A percentile compares a stretch with the other conserved stretches of the same genome.
Conservation (phyloP, 2,888 invertebrate species). For the Azorinus chamasolen region DNA sequence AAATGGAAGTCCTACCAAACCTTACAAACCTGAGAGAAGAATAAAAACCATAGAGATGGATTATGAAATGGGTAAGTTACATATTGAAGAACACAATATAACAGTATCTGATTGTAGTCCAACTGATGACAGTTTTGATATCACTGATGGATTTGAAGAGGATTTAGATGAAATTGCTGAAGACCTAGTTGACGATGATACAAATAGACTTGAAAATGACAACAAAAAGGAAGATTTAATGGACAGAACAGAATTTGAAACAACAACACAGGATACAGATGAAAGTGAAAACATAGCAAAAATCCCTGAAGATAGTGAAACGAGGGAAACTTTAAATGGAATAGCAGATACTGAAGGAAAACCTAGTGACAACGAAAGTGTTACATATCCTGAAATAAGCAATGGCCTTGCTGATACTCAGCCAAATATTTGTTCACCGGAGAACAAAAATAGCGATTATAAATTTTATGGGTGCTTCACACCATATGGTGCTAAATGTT, state of each 20-base stretch:
- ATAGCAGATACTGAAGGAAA: too few relatives aligned
- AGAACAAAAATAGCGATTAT: slow-evolving; percentile 1
- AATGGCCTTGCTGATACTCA: too few relatives aligned
- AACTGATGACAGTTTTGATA: neutral
- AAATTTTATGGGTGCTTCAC: slow-evolving; percentile 73
- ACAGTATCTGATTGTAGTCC: neutral
- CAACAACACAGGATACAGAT: too few relatives aligned
- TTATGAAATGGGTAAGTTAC: slow-evolving; percentile 44
- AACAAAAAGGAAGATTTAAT: too few relatives aligned
- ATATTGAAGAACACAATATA: slow-evolving; percentile 35
- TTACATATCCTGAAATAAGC: too few relatives aligned
- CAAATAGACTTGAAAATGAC: too few relatives aligned
- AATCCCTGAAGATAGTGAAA: too few relatives aligned
- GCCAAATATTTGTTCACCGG: too few relatives aligned
- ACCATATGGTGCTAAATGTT: slow-evolving; percentile 68
- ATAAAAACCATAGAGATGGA: slow-evolving; percentile 50
- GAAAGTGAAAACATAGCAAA: too few relatives aligned
- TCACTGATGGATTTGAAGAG: neutral
- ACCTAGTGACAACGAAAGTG: neutral
- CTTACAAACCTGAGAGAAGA: slow-evolving; percentile 19
- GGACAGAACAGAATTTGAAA: too few relatives aligned
- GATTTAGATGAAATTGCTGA: neutral
- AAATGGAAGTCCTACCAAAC: neutral
- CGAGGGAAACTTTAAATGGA: too few relatives aligned
- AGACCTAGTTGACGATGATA: too few relatives aligned